Conservation (phyloP, 2,797 vertebrate genomes). For the Menidia menidia region DNA sequence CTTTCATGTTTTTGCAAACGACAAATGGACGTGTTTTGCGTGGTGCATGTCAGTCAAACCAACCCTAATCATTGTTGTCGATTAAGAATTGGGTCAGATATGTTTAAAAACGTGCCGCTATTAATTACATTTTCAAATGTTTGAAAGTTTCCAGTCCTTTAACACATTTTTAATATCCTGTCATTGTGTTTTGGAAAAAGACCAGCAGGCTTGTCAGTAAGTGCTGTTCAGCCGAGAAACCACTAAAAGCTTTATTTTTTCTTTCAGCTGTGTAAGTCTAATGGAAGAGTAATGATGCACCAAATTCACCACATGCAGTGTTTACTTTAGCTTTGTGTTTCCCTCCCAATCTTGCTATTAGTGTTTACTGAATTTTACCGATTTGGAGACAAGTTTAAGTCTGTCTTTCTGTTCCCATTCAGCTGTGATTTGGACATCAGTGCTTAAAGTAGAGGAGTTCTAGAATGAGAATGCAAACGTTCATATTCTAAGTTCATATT, state of each 20-base stretch:
- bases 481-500: constrained; percentile 13
- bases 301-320: no score
- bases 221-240: background rate
- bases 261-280: no score
- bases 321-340: background rate
- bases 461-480: constrained; percentile 1
- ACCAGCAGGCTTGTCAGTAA: background rate
- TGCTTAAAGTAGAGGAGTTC: background rate
- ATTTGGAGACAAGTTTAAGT: background rate
- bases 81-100: background rate
- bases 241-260: background rate
- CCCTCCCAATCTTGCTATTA: background rate
- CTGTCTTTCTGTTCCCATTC: background rate
- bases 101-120: background rate
- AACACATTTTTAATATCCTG: background rate
- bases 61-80: background rate
- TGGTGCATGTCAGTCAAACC: background rate
- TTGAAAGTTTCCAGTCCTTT: background rate
- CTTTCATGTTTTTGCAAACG: background rate
- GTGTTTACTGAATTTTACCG: background rate
- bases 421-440: constrained; percentile 19
- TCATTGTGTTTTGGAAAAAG: background rate
- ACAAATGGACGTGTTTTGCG: background rate
- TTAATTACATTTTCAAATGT: background rate
- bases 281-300: no score